Base-by-base conservation (phyloP, 1,140 invertebrate species). In the Heliconius nattereri region DNA sequence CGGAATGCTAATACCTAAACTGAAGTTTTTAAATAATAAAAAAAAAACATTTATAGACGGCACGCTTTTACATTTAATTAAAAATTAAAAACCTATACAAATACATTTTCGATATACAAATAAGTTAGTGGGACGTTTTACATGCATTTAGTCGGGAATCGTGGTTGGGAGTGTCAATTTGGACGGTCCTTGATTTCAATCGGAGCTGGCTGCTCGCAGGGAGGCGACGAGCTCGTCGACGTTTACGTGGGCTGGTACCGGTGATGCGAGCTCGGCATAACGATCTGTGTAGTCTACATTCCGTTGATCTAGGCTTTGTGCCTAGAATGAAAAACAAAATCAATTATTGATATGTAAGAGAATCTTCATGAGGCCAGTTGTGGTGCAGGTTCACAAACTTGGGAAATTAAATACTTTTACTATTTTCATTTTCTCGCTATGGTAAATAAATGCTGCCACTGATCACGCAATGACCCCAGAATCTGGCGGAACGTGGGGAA, bases 241-340 rank as follows among this genome's bases (percentile, higher is more conserved):
- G 76, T 93, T 86, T 1, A 93, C 79, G 70, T 89, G 35, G 1
- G 82, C 37, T 0, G 91, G 91, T 0, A 89, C 80, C 0, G 90
- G 88, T 0, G 90, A 84, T 0, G 91, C 90, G 8, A 93, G 75
- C 54, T 92, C 88, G 0, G 90, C 91, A 37, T 93, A 93, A 19
- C 78, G 82, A n/a, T 81, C 82, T 8, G 88, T 92, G 57, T 81
- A 93, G 77, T 93, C 91, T 2, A 70, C 66, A 19, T 40, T 23
- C 7, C 52, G 54, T 2, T 70, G 40, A 7, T 88, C 83, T 1
- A 81, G 54, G 2, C 80, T 32, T 8, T 85, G 78, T n/a, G 80
- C 87, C 87, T 90, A 82, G 11, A 82, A 79, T 71, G 13, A 0
- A 45, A 11, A 45, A n/a, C n/a, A 16, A 23, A 37, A 35, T n/a